Percentiles rank a stretch among this genome's conserved stretches.
Evolutionary conservation across 2,113 vertebrate species (phyloP).

Genomic region (Andinoacara biseriatus): DNA sequence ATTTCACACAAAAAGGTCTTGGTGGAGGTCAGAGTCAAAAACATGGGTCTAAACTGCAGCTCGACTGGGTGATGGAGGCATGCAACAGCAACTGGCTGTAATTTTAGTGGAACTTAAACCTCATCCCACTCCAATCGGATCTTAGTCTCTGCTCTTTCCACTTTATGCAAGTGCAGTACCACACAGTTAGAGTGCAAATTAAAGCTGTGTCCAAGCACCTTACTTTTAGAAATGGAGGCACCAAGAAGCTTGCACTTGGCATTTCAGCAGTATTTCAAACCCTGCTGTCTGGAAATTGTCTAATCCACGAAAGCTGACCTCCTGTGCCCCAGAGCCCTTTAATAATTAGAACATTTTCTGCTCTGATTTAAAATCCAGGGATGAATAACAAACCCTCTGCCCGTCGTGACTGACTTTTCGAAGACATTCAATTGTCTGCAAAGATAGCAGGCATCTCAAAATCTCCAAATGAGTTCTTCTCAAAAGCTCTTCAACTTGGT

Average conservation of each 20-base stretch:
- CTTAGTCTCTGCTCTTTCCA: not conserved
- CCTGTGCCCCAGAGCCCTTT: not conserved
- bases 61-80: not conserved
- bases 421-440: slow-evolving; percentile 9
- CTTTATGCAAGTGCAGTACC: not conserved
- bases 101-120: not conserved
- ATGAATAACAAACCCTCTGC: slow-evolving; percentile 1
- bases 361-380: slow-evolving; percentile 17
- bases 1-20: not conserved
- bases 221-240: not conserved
- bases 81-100: not conserved
- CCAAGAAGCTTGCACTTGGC: not conserved
- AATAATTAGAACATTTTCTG: slow-evolving; percentile 23
- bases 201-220: not conserved
- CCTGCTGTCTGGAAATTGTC: not conserved
- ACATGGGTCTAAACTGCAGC: not conserved
- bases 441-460: not conserved
- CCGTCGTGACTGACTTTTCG: not conserved
- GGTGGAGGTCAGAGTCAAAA: not conserved
- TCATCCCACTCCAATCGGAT: not conserved
- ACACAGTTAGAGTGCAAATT: not conserved
- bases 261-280: not conserved
- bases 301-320: slow-evolving; percentile 10
- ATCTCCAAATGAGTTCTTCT: not conserved
- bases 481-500: not conserved